Base-by-base conservation (phyloP, 1,140 invertebrate genomes). In the Drepana arcuata region DNA sequence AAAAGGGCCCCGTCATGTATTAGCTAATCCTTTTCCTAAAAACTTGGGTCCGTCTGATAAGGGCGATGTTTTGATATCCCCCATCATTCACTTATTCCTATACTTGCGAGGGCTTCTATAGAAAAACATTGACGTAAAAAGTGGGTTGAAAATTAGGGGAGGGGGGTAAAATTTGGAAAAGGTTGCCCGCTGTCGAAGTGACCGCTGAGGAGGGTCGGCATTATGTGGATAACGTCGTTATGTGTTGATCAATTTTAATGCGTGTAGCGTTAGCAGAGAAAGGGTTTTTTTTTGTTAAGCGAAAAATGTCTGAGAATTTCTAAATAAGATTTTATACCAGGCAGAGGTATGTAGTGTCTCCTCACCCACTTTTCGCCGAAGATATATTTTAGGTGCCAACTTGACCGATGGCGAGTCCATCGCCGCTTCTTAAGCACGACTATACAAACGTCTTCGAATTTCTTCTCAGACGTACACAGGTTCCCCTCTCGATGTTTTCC, bases 81-180 rank as follows among this genome's bases (percentile, higher is more conserved):
- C 65, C 61, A 65, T 61, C 60, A 69, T 71, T 66, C 62, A 67
- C 66, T 69, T 73, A 67, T 70, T 55, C 57, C 34, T 48, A 45
- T 44, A 48, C 41, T 35, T 41, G 37, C 47, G 27, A 33, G 49
- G 58, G 52, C 52, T 55, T 54, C 66, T 81, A 77, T 81, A 77
- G 74, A 81, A 81, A 81, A 81, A 81, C 77, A 81, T 78, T 78
- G 66, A 69, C 63, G 74, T 79, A 81, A 81, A 81, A 81, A 81
- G 57, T 68, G 61, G 72, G 69, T 53, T 65, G 68, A 53, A 74
- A 71, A 71, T 66, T 59, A 48, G 60, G 61, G 54, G 30, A 41
- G 50, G 48, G 55, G 44, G 48, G 38, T 56, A 30, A 54, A 51
- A 63, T 63, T 62, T 40, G 63, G 64, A 57, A 61, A 61, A 73